Base-by-base conservation (phyloP, 2,888 invertebrate species). In the Chaetogeoica ovagalla region DNA sequence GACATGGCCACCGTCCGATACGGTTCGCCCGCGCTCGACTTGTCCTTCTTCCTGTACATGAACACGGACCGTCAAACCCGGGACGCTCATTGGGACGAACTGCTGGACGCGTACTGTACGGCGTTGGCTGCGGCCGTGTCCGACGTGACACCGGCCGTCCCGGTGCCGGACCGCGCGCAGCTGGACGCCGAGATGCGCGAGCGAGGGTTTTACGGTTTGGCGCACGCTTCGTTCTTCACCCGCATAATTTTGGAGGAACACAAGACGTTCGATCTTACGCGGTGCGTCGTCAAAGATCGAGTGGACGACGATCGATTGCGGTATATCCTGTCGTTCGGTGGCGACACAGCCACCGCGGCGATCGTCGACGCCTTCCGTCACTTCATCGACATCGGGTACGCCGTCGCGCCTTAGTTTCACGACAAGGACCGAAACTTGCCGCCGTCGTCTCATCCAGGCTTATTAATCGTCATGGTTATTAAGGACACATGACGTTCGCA, bases 61-160 rank as follows among this genome's bases (percentile, higher is more conserved):
- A 92, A 92, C 83, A 91, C 92, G 0, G 88, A 89, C 37, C 87
- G 90, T 83, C 86, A 88, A 23, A 84, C 91, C 55, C 87, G 91
- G 8, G 86, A 87, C 21, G 83, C 88, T 43, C 87, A 91, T 84
- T 93, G 90, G 85, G 88, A 91, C 23, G 86, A 89, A 0, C 85
- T 91, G n/a, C 83, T 92, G 30, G 85, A 88, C 83, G 87, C 88
- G 83, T 94, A 93, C 84, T 87, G 92, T 83, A 85, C 88, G 5
- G 87, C 88, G 30, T 86, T 93, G 15, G 85, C 88, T 1, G 85
- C 23, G 7, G 66, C 73, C 9, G 73, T 82, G 17, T 59, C 81
- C 5, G 68, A 60, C 39, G 39, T 5, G 9, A 15, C 63, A 5
- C 69, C 23, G 15, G 63, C 1, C n/a, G 62, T 66, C 3, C 30